Evolutionary conservation across 2,797 vertebrate genomes (phyloP).

Genomic region (Sebastes diploproa): DNA sequence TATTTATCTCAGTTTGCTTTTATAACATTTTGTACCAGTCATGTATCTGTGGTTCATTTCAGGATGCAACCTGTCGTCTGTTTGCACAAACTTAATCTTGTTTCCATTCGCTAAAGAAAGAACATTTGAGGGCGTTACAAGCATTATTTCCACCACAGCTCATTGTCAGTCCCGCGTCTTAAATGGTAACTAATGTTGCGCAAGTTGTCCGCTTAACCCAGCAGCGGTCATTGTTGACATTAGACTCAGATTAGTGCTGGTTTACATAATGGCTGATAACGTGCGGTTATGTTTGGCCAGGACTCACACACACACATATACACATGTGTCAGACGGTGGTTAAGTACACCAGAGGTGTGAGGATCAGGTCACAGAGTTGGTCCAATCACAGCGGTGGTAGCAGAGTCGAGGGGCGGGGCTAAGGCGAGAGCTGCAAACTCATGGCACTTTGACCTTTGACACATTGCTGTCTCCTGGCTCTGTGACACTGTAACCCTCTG

Average conservation of each 20-base stretch:
- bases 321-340: constrained; percentile 27
- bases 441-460: constrained; percentile 62
- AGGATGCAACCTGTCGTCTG: neutral
- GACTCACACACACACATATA: constrained; percentile 14
- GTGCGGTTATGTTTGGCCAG: constrained; percentile 52
- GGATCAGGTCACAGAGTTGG: constrained; percentile 56
- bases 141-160: constrained; percentile 3
- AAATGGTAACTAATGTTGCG: constrained; percentile 32
- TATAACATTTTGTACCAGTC: neutral
- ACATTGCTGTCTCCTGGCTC: constrained; percentile 28
- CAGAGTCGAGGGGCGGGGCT: constrained; percentile 18
- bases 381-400: constrained; percentile 51
- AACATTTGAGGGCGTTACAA: neutral
- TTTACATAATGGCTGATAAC: constrained; percentile 75
- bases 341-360: constrained; percentile 51
- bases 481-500: constrained; percentile 38
- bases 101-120: constrained; percentile 17
- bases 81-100: constrained; percentile 26
- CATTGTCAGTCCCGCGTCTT: constrained; percentile 9
- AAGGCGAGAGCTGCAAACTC: constrained; percentile 32
- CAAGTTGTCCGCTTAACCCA: constrained; percentile 47
- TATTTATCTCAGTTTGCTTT: neutral
- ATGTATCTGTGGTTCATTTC: neutral
- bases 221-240: constrained; percentile 61
- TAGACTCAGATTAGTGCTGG: constrained; percentile 65